A percentile compares a stretch with the other conserved stretches of the same genome.
phyloP scores from a whole-genome alignment of 2,888 invertebrate genomes.

The Physocephala rufipes region DNA sequence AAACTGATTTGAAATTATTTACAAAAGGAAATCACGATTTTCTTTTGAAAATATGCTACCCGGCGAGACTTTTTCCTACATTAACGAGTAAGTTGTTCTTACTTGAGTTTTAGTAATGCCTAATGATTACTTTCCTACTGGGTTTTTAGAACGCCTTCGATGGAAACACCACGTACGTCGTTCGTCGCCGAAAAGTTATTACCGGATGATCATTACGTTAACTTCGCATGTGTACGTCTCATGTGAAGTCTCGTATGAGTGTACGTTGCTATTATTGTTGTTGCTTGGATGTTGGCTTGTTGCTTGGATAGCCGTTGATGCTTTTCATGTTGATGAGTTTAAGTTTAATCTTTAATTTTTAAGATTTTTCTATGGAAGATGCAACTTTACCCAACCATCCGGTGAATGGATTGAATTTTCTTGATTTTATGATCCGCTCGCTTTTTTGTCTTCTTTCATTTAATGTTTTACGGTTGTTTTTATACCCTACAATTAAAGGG shows the following conservation, averaged over 20 bases:
- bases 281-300: constrained; percentile 11
- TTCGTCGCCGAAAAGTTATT: background rate
- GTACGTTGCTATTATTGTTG: background rate
- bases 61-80: too few relatives aligned
- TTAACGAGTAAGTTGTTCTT: too few relatives aligned
- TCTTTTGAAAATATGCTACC: too few relatives aligned
- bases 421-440: background rate
- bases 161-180: too few relatives aligned
- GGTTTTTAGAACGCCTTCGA: background rate
- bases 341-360: constrained; percentile 23
- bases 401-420: constrained; percentile 16
- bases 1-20: too few relatives aligned
- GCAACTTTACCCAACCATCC: background rate
- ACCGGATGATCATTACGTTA: background rate
- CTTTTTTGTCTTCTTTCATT: background rate
- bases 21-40: too few relatives aligned
- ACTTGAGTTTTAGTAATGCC: too few relatives aligned
- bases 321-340: constrained; percentile 24
- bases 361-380: constrained; percentile 5
- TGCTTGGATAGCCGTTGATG: constrained; percentile 6
- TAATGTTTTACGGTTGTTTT: background rate
- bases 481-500: too few relatives aligned
- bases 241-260: too few relatives aligned
- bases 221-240: background rate
- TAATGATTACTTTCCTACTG: background rate